Evolutionary conservation across 1,140 invertebrate genomes (phyloP).

Genomic region (Hycleus phaleratus): DNA sequence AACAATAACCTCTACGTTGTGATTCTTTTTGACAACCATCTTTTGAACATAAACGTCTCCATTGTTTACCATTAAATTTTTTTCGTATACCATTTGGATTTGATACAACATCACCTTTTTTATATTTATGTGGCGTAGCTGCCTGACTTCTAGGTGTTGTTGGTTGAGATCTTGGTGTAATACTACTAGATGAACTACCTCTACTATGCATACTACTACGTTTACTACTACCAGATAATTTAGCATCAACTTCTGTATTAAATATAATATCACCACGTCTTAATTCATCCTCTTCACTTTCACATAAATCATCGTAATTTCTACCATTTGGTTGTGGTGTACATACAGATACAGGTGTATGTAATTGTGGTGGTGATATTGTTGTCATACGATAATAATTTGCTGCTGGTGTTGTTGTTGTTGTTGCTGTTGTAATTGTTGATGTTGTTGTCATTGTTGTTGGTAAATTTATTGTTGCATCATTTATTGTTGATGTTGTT

Average conservation of each 20-base stretch:
- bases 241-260: constrained; percentile 52
- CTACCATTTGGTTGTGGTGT: constrained; percentile 52
- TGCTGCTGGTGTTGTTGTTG: constrained; percentile 4
- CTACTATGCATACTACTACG: constrained; percentile 86
- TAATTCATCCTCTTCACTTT: constrained; percentile 87
- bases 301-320: constrained; percentile 72
- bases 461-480: too few species aligned
- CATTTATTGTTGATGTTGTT: constrained; percentile 4
- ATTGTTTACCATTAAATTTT: constrained; percentile 99
- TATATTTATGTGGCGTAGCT: constrained; percentile 92
- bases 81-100: constrained; percentile 95
- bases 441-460: not conserved
- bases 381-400: constrained; percentile 41
- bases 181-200: constrained; percentile 79
- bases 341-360: constrained; percentile 43
- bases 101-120: constrained; percentile 96
- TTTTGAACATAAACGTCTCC: constrained; percentile 87
- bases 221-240: constrained; percentile 65
- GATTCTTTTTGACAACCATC: constrained; percentile 97
- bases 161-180: constrained; percentile 78
- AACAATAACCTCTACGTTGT: constrained; percentile 92
- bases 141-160: constrained; percentile 79
- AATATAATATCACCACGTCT: constrained; percentile 81
- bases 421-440: not conserved
- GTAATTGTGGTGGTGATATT: constrained; percentile 46